These are phyloP conservation scores for Drosophila persimilis DNA, from an alignment of 1,140 invertebrate genomes.

Conservation along the genomic window DNA sequence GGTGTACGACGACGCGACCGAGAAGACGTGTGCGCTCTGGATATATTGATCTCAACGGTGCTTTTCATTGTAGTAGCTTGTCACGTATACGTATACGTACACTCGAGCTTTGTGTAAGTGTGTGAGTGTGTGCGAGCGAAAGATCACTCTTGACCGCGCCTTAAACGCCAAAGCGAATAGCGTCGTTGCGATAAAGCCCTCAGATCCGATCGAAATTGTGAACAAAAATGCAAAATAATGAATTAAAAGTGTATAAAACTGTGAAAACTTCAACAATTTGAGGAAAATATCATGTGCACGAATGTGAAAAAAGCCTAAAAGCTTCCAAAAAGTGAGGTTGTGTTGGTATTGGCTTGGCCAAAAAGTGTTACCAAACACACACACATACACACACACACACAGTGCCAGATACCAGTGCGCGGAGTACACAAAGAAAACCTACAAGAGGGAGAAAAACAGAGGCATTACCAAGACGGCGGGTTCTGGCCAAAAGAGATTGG, in stretches of 20 bases:
- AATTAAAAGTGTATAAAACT: slow-evolving; percentile 26
- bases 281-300: not conserved
- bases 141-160: slow-evolving; percentile 71
- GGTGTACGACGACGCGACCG: slow-evolving; percentile 61
- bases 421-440: slow-evolving; percentile 60
- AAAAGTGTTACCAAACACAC: slow-evolving; percentile 74
- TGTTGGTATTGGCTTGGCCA: slow-evolving; percentile 60
- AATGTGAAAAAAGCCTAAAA: slow-evolving; percentile 28
- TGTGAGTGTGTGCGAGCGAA: slow-evolving; percentile 40
- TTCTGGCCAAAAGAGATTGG: too few relatives aligned
- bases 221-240: slow-evolving; percentile 15
- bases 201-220: slow-evolving; percentile 13
- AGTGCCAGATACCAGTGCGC: slow-evolving; percentile 5
- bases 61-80: slow-evolving; percentile 45
- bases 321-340: slow-evolving; percentile 70
- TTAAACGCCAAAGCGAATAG: slow-evolving; percentile 70
- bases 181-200: slow-evolving; percentile 25
- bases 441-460: slow-evolving; percentile 30
- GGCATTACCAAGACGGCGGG: too few relatives aligned
- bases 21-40: slow-evolving; percentile 65
- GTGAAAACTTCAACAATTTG: not conserved
- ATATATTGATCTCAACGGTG: slow-evolving; percentile 77
- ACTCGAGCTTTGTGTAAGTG: slow-evolving; percentile 11
- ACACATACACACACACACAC: slow-evolving; percentile 43
- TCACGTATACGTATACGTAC: slow-evolving; percentile 44